phyloP scores from a whole-genome alignment of 1,140 invertebrate genomes.

The Cheumatopsyche charites region DNA sequence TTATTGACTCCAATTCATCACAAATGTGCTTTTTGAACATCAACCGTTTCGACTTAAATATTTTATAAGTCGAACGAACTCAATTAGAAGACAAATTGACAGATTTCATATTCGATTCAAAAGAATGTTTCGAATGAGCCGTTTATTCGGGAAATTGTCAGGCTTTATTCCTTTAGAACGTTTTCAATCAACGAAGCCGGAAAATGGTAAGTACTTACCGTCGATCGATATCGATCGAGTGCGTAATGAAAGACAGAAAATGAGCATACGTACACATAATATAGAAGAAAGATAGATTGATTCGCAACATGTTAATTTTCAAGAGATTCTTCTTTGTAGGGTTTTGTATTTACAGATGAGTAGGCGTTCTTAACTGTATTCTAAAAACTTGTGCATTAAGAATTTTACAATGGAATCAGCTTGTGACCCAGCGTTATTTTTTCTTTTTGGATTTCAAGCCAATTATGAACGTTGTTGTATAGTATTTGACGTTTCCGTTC shows the following conservation, averaged over 20 bases:
- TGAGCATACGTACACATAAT: too few relatives aligned
- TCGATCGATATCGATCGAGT: slow-evolving; percentile 12
- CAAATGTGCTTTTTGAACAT: background rate
- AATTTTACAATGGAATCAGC: too few relatives aligned
- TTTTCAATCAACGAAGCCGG: slow-evolving; percentile 24
- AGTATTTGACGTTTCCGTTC: too few relatives aligned
- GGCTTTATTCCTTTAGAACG: slow-evolving; percentile 11
- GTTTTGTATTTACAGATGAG: too few relatives aligned
- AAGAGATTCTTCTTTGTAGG: too few relatives aligned
- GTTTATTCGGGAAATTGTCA: background rate
- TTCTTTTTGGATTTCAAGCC: too few relatives aligned
- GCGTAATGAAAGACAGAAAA: slow-evolving; percentile 2
- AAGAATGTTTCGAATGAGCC: background rate
- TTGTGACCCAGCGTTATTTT: too few relatives aligned
- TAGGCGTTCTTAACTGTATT: too few relatives aligned
- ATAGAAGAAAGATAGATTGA: too few relatives aligned
- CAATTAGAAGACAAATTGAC: background rate
- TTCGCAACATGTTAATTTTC: too few relatives aligned
- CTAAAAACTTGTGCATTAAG: too few relatives aligned
- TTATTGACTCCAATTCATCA: slow-evolving; percentile 5
- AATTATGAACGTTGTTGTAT: too few relatives aligned
- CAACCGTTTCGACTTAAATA: background rate
- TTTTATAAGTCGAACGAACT: background rate
- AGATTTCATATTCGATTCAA: slow-evolving; percentile 1
- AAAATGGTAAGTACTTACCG: slow-evolving; percentile 11